A percentile compares a stretch with the other conserved stretches of the same genome.
Conservation (phyloP, 2,888 invertebrate genomes). For the Eupelmus urozonus region DNA sequence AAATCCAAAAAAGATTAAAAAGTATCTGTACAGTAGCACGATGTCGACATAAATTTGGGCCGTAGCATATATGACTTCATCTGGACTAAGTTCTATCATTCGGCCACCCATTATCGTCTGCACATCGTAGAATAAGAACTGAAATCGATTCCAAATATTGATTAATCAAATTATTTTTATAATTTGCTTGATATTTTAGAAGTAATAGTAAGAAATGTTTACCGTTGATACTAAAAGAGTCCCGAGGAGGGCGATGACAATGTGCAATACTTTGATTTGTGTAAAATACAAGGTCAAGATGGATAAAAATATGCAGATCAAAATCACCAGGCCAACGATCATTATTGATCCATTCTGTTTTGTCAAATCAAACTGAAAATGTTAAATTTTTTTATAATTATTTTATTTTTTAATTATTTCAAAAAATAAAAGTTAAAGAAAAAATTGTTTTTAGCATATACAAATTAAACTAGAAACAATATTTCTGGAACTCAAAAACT, state of each 20-base stretch:
- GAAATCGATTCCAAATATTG: conserved; percentile 54
- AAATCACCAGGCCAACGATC: conserved; percentile 74
- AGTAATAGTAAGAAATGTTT: conserved; percentile 63
- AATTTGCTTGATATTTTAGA: conserved; percentile 34
- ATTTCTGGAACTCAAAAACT: no score
- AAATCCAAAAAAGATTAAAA: conserved; percentile 8
- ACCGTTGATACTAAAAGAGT: conserved; percentile 80
- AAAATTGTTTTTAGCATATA: no score
- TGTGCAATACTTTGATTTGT: conserved; percentile 68
- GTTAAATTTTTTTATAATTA: not conserved
- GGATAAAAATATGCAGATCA: conserved; percentile 78
- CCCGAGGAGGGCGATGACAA: conserved; percentile 79
- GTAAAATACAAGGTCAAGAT: conserved; percentile 75
- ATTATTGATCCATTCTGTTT: conserved; percentile 67
- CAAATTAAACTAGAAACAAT: no score
- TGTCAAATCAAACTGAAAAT: conserved; percentile 71
- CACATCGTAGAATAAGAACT: conserved; percentile 83
- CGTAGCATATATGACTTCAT: conserved; percentile 83
- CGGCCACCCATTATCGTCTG: conserved; percentile 84
- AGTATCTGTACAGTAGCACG: conserved; percentile 80
- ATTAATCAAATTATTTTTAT: conserved; percentile 12
- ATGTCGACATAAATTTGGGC: conserved; percentile 83
- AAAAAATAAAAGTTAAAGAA: no score
- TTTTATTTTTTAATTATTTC: no score
- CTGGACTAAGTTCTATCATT: conserved; percentile 80